Evolutionary conservation across 2,797 vertebrate genomes (phyloP), one percentile per base, ranked within the genome.

Genomic region (Salarias fasciatus): DNA sequence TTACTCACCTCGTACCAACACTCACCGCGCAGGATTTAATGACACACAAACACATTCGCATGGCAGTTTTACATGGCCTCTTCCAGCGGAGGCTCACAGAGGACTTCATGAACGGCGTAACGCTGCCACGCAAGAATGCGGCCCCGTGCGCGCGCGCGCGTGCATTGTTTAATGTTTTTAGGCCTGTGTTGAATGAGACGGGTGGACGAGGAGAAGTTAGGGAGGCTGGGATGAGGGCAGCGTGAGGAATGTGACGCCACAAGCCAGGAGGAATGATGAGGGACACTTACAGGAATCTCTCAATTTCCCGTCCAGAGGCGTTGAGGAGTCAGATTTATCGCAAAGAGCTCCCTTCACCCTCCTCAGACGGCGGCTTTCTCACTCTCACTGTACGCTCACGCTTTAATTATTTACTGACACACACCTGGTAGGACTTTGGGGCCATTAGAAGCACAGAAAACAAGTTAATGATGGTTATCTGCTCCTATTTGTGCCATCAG

Each of bases 201-300:
- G 35, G 33, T 37, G 58, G 60, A 61, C n/a, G 13, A 7, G 60
- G 45, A 33, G 53, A 60, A 54, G 77, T 69, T 85, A 48, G 77
- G 55, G 38, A 11, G 57, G 71, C 43, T 53, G 44, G 54, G 18
- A 31, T 44, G 68, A 41, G 47, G 53, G 35, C 0, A 44, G 59
- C 18, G 52, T 45, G 56, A 84, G 84, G 88, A 86, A 90, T 88
- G 81, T 82, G 83, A 84, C 81, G 86, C 77, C n/a, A 1, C 53
- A 31, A 64, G 79, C 82, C 74, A 82, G 81, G 75, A 75, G 68
- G 65, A 69, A 84, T 77, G 81, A 79, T 74, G 80, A 86, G 64
- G 77, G 74, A 85, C 77, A 77, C 75, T 87, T 80, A 68, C 71
- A 75, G 72, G 86, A 87, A 88, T 87, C 86, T 79, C 72, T 75